These are phyloP conservation scores for Harpegnathos saltator DNA, from an alignment of 1,140 invertebrate species.

Conservation along the genomic window DNA sequence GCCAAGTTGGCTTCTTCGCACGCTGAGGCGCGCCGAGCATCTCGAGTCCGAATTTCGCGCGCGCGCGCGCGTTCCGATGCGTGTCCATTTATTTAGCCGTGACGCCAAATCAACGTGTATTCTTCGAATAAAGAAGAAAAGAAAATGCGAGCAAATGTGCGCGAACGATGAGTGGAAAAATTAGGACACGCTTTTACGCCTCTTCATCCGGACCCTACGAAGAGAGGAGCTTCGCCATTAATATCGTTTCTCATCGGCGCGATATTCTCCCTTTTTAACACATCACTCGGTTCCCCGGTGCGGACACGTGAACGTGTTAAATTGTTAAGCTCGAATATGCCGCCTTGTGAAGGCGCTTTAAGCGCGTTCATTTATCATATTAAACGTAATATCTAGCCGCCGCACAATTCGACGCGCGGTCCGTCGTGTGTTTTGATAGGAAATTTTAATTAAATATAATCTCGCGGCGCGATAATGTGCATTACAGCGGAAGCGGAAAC, in stretches of 20 bases:
- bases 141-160: too few relatives aligned
- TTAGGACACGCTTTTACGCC: neutral
- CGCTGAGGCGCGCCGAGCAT: neutral
- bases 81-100: too few relatives aligned
- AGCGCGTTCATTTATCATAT: conserved; percentile 13
- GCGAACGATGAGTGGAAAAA: neutral
- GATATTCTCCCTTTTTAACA: neutral
- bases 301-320: neutral
- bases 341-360: neutral
- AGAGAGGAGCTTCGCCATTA: too few relatives aligned
- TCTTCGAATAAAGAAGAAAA: too few relatives aligned
- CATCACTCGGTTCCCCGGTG: neutral
- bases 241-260: neutral
- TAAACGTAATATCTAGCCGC: conserved; percentile 27
- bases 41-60: neutral
- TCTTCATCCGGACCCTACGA: neutral
- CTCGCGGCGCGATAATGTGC: conserved; percentile 1
- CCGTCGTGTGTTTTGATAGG: conserved; percentile 18
- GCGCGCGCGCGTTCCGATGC: too few relatives aligned
- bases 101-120: too few relatives aligned
- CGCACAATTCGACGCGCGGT: conserved; percentile 4
- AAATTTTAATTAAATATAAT: conserved; percentile 47
- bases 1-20: conserved; percentile 12
- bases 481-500: neutral
- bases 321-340: neutral